These are phyloP conservation scores for Ciconia nigra DNA, from an alignment of 2,797 vertebrate species.

Conservation along the genomic window DNA sequence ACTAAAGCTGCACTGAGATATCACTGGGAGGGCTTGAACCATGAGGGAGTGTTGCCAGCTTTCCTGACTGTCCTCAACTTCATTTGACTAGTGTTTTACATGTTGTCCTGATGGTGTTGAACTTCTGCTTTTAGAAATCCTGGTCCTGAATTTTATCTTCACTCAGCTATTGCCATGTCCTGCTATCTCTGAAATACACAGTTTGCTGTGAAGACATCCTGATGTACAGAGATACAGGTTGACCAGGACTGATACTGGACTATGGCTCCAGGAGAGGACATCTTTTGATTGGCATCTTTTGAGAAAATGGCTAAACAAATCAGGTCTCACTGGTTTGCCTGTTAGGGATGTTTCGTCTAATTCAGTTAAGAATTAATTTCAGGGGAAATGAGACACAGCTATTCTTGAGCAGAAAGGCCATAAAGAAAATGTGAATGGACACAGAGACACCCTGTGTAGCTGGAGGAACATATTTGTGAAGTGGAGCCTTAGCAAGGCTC, in stretches of 20 bases:
- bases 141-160: background rate
- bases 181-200: background rate
- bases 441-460: background rate
- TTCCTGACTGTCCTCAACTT: background rate
- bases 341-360: background rate
- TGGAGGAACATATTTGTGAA: background rate
- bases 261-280: background rate
- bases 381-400: background rate
- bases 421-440: background rate
- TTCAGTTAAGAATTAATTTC: background rate
- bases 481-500: background rate
- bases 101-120: background rate
- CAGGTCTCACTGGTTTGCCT: background rate
- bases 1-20: background rate
- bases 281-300: background rate
- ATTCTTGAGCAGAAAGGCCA: background rate
- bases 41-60: background rate
- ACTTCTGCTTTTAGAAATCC: background rate
- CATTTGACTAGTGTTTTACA: background rate
- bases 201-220: background rate
- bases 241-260: background rate
- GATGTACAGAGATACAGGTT: background rate
- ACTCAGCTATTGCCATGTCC: background rate
- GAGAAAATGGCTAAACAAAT: background rate
- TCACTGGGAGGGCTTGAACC: background rate